Conservation (phyloP, 1,140 invertebrate species). For the Acromyrmex heyeri region DNA sequence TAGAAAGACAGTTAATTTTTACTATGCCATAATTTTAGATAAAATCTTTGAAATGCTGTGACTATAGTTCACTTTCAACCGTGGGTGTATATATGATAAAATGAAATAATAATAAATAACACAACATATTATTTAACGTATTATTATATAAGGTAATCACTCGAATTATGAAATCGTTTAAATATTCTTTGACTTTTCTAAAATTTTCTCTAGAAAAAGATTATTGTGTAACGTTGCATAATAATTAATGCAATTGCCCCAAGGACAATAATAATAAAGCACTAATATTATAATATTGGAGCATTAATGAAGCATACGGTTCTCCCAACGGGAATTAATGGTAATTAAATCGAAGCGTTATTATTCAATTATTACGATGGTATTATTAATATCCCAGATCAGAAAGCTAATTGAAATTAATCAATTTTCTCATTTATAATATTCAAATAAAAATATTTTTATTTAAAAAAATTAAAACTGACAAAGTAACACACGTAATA, state of each 20-base stretch:
- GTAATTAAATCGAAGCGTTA: slow-evolving; percentile 32
- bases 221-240: neutral
- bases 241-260: slow-evolving; percentile 17
- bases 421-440: neutral
- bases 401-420: slow-evolving; percentile 36
- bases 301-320: slow-evolving; percentile 19
- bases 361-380: slow-evolving; percentile 4
- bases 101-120: neutral
- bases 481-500: neutral
- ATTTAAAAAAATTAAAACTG: neutral
- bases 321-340: slow-evolving; percentile 15
- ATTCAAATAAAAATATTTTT: neutral
- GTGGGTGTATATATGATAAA: neutral
- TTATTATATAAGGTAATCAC: neutral
- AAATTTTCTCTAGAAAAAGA: neutral
- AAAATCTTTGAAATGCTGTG: neutral
- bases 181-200: neutral
- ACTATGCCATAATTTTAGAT: neutral
- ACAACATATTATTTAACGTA: neutral
- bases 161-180: neutral
- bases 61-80: neutral
- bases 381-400: slow-evolving; percentile 2
- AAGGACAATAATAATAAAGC: neutral
- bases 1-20: slow-evolving; percentile 37
- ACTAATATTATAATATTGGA: slow-evolving; percentile 1